Evolutionary conservation across 2,888 invertebrate species (phyloP), one percentile per base, ranked within the genome.

Genomic region (Doris montereyensis): DNA sequence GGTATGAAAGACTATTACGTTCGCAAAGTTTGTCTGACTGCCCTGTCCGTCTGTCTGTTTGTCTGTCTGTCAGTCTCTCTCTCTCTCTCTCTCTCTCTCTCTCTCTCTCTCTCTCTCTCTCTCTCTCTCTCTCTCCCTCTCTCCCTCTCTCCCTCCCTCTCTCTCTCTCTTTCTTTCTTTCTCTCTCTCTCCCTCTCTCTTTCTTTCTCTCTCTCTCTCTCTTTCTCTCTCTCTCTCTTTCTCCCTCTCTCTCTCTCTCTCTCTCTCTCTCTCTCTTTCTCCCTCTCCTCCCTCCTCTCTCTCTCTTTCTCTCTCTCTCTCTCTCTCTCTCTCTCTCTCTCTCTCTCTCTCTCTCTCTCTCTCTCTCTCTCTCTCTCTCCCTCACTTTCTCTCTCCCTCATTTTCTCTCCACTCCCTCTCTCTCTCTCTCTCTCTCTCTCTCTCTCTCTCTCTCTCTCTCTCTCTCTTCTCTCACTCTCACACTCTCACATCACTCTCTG

Each of bases 201-300:
- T 30, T 57, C 17, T 77, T 21, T 57, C 21, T 68, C 32, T 77
- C 32, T 30, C n/a, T 2, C 76, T 65, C 24, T 26, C 8, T 76
- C 28, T 65, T 41, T 32, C 28, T 35, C 57, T 68, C 28, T 35
- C 35, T 52, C 21, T 68, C 30, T n/a, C 28, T 5, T 26, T 52
- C 28, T 21, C 68, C 24, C 41, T 41, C 28, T 26, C 68, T 41
- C 41, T 41, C 52, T 21, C 30, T 41, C 21, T 52, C 52, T 57
- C 57, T 35, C 28, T 68, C 68, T 57, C 68, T 41, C 30, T 68
- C 52, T 35, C 17, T 68, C 26, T 34, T 62, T 35, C 52, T 28
- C 30, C 24, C 35, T 52, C 26, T 34, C 28, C 35, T 76, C n/a
- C n/a, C n/a, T n/a, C n/a, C 52, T 41, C 52, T 41, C 52, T 17